A percentile compares a stretch with the other conserved stretches of the same genome.
Conservation (phyloP, 2,888 invertebrate genomes). For the Sthenelais limicola region DNA sequence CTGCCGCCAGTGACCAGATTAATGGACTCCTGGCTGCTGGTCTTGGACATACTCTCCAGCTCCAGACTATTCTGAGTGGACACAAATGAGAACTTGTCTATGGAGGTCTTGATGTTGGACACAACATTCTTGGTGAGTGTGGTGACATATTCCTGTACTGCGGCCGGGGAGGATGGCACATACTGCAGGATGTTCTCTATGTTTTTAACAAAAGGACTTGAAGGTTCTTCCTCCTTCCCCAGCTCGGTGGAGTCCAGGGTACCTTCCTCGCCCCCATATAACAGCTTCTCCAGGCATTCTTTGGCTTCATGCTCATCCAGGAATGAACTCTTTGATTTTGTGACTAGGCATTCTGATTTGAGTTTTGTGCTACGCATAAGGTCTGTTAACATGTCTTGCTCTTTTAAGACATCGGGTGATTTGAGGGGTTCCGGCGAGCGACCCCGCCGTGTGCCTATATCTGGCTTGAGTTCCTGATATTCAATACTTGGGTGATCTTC, state of each 20-base stretch:
- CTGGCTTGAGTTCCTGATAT: background rate
- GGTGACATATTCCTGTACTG: constrained; percentile 57
- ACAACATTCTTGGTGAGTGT: constrained; percentile 62
- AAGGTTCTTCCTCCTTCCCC: constrained; percentile 16
- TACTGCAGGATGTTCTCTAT: constrained; percentile 50
- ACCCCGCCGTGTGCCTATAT: background rate
- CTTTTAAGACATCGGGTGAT: background rate
- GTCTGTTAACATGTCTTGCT: background rate
- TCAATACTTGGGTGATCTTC: background rate
- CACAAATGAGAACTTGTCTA: constrained; percentile 50
- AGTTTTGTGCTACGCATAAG: background rate
- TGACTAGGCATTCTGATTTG: background rate
- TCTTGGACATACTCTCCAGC: constrained; percentile 27
- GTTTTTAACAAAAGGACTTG: constrained; percentile 49
- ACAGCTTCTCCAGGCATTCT: constrained; percentile 82
- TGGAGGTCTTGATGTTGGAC: constrained; percentile 56
- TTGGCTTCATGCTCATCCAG: constrained; percentile 85
- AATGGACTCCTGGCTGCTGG: constrained; percentile 37
- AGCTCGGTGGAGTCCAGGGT: background rate
- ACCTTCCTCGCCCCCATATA: constrained; percentile 42
- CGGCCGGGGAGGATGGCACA: constrained; percentile 46
- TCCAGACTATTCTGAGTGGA: constrained; percentile 21
- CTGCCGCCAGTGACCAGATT: constrained; percentile 25
- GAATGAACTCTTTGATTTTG: constrained; percentile 69
- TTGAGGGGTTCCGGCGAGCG: constrained; percentile 5